phyloP scores from a whole-genome alignment of 2,797 vertebrate genomes.

The Gambelia wislizenii region DNA sequence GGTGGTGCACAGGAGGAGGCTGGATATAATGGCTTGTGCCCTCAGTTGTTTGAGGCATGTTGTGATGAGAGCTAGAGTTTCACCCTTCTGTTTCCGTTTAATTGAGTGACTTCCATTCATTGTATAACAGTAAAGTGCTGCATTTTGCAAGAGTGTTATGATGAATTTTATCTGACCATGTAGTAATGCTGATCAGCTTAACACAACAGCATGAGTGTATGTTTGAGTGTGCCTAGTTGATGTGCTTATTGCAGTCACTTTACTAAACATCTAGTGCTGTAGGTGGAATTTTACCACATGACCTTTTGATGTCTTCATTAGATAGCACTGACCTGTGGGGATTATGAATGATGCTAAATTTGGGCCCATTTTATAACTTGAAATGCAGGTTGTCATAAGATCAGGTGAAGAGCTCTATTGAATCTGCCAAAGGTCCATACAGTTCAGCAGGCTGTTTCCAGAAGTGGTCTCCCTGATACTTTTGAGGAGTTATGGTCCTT shows the following conservation, averaged over 20 bases:
- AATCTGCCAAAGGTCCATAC: not conserved
- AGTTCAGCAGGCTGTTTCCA: not conserved
- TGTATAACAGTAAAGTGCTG: not conserved
- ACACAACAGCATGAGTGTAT: not conserved
- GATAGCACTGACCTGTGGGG: not conserved
- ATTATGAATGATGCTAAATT: not conserved
- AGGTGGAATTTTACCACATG: not conserved
- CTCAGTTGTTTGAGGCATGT: not conserved
- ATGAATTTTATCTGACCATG: not conserved
- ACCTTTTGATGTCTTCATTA: not conserved
- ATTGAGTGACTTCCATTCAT: not conserved
- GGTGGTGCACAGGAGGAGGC: not conserved
- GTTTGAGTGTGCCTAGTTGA: not conserved
- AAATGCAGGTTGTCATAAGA: not conserved
- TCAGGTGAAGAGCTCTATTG: not conserved
- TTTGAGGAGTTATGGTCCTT: not conserved
- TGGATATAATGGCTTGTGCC: not conserved
- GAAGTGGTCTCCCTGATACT: not conserved
- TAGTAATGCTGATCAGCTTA: not conserved
- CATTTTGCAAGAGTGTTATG: not conserved
- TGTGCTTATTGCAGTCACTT: not conserved
- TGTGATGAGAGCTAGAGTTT: not conserved
- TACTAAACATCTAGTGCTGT: not conserved
- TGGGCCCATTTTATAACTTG: not conserved
- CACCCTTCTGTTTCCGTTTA: not conserved